phyloP scores from a whole-genome alignment of 2,113 vertebrate species.

The Rhagologus leucostigma region DNA sequence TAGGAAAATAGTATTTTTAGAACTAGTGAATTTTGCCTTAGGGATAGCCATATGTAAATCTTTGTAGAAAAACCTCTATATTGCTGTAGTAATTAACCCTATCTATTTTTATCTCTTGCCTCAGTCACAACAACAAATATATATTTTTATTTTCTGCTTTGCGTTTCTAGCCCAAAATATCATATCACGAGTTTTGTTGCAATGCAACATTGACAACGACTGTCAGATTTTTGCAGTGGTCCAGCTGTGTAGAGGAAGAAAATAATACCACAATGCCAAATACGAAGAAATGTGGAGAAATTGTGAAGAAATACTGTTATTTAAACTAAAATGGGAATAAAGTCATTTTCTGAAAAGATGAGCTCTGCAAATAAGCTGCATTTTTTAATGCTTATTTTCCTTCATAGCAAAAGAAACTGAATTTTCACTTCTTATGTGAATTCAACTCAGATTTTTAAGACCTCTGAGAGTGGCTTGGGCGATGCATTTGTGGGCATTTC shows the following conservation, averaged over 20 bases:
- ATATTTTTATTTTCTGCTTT: background rate
- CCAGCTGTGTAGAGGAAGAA: background rate
- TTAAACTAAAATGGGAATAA: background rate
- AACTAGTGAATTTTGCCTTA: background rate
- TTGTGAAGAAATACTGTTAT: background rate
- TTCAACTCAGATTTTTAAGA: background rate
- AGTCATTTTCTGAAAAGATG: background rate
- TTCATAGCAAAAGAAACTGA: background rate
- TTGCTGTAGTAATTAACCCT: constrained; percentile 11
- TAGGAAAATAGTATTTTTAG: background rate
- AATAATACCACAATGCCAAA: background rate
- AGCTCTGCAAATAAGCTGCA: background rate
- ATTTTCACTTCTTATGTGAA: background rate
- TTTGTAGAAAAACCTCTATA: background rate
- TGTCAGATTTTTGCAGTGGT: constrained; percentile 23
- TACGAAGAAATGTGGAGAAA: background rate
- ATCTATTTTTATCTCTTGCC: background rate
- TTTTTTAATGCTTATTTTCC: background rate
- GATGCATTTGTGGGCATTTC: background rate
- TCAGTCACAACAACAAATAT: background rate
- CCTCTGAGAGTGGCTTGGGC: background rate
- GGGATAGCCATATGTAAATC: background rate
- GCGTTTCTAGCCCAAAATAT: background rate
- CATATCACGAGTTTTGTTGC: background rate
- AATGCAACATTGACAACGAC: background rate